Conservation (phyloP, 2,113 vertebrate species). For the Pantherophis guttatus region DNA sequence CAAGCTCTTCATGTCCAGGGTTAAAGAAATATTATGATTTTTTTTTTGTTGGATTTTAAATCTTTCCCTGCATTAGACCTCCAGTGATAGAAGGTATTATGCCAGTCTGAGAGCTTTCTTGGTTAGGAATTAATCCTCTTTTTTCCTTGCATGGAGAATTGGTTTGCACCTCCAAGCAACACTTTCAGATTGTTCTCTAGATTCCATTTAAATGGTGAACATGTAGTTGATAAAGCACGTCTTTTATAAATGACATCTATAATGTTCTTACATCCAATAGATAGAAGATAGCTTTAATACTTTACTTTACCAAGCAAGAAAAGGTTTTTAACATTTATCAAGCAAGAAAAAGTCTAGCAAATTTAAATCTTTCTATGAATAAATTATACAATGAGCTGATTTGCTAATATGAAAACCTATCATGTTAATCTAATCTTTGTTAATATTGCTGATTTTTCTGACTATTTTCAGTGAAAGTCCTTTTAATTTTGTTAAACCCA, state of each 20-base stretch:
- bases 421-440: not conserved
- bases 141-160: not conserved
- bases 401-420: not conserved
- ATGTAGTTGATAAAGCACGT: not conserved
- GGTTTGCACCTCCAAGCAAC: not conserved
- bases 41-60: not conserved
- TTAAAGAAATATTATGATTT: not conserved
- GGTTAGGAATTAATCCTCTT: not conserved
- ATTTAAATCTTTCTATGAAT: not conserved
- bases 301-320: not conserved
- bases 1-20: not conserved
- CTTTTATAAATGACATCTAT: not conserved
- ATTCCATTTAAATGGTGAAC: not conserved
- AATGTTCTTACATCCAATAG: not conserved
- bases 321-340: not conserved
- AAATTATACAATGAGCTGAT: not conserved
- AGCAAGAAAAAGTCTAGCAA: not conserved
- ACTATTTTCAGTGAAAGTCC: constrained; percentile 16
- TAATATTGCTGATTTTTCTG: not conserved
- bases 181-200: not conserved
- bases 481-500: constrained; percentile 10
- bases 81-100: not conserved
- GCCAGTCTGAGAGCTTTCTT: not conserved
- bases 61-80: not conserved
- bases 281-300: not conserved